phyloP scores from a whole-genome alignment of 2,888 invertebrate genomes.

The Amiota minor region DNA sequence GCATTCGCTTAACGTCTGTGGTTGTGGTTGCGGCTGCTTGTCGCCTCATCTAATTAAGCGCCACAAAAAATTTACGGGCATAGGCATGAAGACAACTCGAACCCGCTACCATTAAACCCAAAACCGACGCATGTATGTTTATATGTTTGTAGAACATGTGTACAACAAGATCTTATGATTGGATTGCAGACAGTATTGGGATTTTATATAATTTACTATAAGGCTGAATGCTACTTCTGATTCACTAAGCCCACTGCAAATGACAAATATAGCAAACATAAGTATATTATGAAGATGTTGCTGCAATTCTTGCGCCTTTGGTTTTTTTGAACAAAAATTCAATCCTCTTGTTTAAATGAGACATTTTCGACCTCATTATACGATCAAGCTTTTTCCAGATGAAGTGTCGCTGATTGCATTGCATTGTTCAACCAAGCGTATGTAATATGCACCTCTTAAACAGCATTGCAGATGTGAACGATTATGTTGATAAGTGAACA shows the following conservation, averaged over 20 bases:
- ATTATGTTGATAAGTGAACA: constrained; percentile 10
- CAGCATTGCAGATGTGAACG: background rate
- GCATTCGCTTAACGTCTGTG: background rate
- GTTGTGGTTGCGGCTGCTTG: constrained; percentile 47
- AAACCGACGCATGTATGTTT: too few species aligned
- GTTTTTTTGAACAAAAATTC: constrained; percentile 14
- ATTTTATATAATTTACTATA: too few species aligned
- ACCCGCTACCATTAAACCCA: too few species aligned
- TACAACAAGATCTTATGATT: constrained; percentile 26
- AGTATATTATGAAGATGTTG: background rate
- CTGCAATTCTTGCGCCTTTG: background rate
- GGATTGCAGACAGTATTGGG: background rate
- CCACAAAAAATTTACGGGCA: constrained; percentile 24
- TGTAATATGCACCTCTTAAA: background rate
- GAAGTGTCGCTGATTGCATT: constrained; percentile 70
- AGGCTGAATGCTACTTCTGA: background rate
- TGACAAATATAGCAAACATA: constrained; percentile 26
- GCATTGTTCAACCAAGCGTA: constrained; percentile 56
- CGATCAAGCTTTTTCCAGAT: constrained; percentile 50
- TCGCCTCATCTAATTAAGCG: constrained; percentile 65
- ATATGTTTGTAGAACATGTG: background rate
- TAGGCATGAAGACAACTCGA: constrained; percentile 19
- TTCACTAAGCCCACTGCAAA: constrained; percentile 10
- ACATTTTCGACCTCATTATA: constrained; percentile 68
- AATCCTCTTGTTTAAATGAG: constrained; percentile 53